A percentile compares a stretch with the other conserved stretches of the same genome.
phyloP scores from a whole-genome alignment of 2,113 vertebrate species.

The Sminthopsis crassicaudata region DNA sequence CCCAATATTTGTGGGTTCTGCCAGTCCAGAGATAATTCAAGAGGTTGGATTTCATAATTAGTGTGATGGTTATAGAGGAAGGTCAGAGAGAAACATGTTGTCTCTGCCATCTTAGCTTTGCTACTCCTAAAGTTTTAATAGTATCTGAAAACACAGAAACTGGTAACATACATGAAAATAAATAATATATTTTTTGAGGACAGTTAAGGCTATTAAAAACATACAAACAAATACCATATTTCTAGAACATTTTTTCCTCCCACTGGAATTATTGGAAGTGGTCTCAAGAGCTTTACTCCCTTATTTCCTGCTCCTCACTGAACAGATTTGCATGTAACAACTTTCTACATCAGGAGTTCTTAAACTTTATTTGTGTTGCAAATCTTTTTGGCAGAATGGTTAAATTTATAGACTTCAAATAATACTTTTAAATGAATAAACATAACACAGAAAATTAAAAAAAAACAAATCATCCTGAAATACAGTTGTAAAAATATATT shows the following conservation, averaged over 20 bases:
- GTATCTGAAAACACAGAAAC: constrained; percentile 4
- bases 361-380: background rate
- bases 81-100: no score
- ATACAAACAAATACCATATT: background rate
- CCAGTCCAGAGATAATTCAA: no score
- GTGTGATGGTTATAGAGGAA: no score
- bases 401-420: background rate
- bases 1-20: no score
- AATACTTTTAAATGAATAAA: background rate
- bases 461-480: background rate
- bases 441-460: background rate
- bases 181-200: background rate
- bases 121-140: background rate
- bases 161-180: constrained; percentile 30
- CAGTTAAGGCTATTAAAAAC: background rate
- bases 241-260: background rate
- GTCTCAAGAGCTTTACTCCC: background rate
- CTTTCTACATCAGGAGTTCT: background rate
- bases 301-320: background rate
- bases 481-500: background rate
- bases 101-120: no score
- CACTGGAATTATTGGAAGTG: constrained; percentile 1
- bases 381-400: background rate
- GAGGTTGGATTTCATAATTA: no score
- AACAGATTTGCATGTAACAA: background rate